Percentiles rank a stretch among this genome's conserved stretches.
These are phyloP conservation scores for Catamblyrhynchus diadema DNA, from an alignment of 2,797 vertebrate species.

Conservation along the genomic window DNA sequence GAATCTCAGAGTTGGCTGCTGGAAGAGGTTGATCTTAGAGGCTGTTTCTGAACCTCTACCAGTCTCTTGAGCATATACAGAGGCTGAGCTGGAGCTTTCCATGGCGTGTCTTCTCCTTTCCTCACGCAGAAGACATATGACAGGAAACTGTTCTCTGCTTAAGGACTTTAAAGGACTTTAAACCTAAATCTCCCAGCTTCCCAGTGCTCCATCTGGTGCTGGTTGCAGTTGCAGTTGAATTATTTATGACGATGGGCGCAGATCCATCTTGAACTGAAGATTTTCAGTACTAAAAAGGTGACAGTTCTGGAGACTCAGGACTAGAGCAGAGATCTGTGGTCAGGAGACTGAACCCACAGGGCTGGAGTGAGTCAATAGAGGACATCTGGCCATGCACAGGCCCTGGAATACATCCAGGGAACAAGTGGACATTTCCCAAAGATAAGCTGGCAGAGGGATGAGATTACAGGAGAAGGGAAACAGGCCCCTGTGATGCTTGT, in stretches of 20 bases:
- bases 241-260: rapidly evolving
- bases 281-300: neutral
- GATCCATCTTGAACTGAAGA: neutral
- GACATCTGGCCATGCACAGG: neutral
- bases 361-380: neutral
- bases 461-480: neutral
- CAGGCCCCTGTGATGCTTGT: neutral
- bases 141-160: neutral
- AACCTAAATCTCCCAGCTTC: neutral
- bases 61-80: neutral
- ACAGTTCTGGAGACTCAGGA: neutral
- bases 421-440: constrained; percentile 59
- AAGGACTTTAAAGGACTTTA: neutral
- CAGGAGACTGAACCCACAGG: neutral
- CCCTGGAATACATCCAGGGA: constrained; percentile 16
- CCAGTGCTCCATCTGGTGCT: neutral
- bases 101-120: neutral
- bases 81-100: neutral
- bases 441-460: constrained; percentile 10
- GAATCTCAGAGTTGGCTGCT: neutral
- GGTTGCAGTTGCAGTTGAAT: neutral
- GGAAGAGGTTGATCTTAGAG: neutral
- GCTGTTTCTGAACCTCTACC: neutral
- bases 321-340: neutral
- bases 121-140: neutral